Evolutionary conservation across 1,140 invertebrate genomes (phyloP), one percentile per base, ranked within the genome.

Genomic region (Mycetomoellerius zeteki): DNA sequence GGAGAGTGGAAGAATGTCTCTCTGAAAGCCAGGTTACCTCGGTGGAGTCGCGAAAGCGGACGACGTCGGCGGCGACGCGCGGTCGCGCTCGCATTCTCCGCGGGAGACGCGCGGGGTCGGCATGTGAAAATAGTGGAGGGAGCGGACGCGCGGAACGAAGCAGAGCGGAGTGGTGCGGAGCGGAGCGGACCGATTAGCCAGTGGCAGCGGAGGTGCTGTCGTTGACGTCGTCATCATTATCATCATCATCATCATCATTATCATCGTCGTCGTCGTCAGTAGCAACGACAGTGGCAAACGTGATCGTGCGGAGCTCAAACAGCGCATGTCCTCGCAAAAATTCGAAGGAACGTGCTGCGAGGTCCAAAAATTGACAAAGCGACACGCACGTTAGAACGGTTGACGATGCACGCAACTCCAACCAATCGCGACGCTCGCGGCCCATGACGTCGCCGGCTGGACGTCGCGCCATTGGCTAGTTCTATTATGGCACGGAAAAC

Each of bases 401-500:
- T 89, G 88, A 89, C 89, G 91, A 89, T 86, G 86, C 92, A 91
- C 86, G 90, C 86, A 88, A 81, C 58, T 60, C 64, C 69, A 87
- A 54, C 93, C 93, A 93, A 93, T 94, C 64, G 88, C 69, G 88
- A 27, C 69, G 33, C 86, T 75, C 24, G 67, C 67, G 69, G 30
- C 7, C 30, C 30, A 84, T 93, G 93, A 93, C 93, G 93, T 94
- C 91, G 93, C 84, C 58, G 58, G 75, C 65, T 84, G 72, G 43
- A 88, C 75, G 90, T 72, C 86, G 75, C 75, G 88, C 81, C 88
- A 94, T 94, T 94, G 93, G 94, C 78, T 87, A 80, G 85, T 72
- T 86, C 89, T 91, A 93, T 94, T 93, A 94, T 92, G 92, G 91
- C 91, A 93, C 92, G 92, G 92, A 89, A 93, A 94, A 94, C 94